Percentiles rank a stretch among this genome's conserved stretches.
Evolutionary conservation across 2,113 vertebrate genomes (phyloP).

Genomic region (Tricholaema leucomelas): DNA sequence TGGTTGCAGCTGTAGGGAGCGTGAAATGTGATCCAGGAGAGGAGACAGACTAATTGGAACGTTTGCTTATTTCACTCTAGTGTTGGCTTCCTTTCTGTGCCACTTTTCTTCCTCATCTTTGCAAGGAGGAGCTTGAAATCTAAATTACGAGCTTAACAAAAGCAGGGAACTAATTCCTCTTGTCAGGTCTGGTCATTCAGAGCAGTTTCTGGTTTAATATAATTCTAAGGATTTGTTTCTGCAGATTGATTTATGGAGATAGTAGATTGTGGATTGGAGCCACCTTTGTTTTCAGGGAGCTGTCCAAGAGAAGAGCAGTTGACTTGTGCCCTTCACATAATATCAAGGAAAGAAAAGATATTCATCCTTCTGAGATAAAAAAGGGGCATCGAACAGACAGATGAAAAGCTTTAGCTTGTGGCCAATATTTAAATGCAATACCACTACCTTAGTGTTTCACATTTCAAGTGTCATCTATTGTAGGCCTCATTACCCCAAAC

Average conservation of each 20-base stretch:
- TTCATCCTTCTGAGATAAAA: background rate
- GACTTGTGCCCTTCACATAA: background rate
- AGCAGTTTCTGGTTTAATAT: background rate
- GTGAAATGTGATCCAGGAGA: conserved; percentile 52
- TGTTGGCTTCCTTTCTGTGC: background rate
- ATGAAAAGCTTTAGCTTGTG: conserved; percentile 50
- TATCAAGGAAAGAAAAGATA: background rate
- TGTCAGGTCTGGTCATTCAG: conserved; percentile 32
- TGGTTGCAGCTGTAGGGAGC: conserved; percentile 35
- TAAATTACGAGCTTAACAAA: conserved; percentile 41
- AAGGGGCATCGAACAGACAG: background rate
- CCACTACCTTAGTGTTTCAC: conserved; percentile 55
- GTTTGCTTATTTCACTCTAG: conserved; percentile 8
- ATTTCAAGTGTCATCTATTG: conserved; percentile 73
- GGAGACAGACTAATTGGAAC: conserved; percentile 33
- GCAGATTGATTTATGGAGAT: background rate
- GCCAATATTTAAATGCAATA: conserved; percentile 73
- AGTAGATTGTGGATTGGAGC: background rate
- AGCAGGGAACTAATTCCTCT: conserved; percentile 7
- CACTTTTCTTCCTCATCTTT: conserved; percentile 18
- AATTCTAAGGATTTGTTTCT: background rate
- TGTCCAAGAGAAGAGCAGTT: background rate
- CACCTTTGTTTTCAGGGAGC: conserved; percentile 7
- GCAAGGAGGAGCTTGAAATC: background rate
- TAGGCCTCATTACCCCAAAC: conserved; percentile 73